phyloP scores from a whole-genome alignment of 1,140 invertebrate genomes.

The Euura saliciscinereae region DNA sequence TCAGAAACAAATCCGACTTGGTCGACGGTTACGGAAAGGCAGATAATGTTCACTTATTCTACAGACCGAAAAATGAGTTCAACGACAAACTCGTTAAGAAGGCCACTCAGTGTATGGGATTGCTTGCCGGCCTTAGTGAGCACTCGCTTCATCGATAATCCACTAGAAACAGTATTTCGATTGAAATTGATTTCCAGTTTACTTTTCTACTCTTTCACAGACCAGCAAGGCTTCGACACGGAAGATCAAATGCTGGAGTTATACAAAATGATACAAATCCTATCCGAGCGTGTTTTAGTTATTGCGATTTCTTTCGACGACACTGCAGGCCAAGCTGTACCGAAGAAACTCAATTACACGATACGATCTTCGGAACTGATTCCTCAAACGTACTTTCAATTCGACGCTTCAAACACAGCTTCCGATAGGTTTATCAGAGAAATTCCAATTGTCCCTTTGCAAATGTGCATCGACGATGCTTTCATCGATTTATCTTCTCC shows the following conservation, averaged over 20 bases:
- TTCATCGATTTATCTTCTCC: constrained; percentile 37
- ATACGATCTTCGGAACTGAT: constrained; percentile 40
- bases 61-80: constrained; percentile 39
- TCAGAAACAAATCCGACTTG: background rate
- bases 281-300: constrained; percentile 18
- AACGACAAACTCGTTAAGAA: constrained; percentile 36
- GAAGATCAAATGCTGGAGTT: constrained; percentile 45
- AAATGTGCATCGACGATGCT: constrained; percentile 47
- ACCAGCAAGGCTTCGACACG: constrained; percentile 38
- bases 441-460: constrained; percentile 42
- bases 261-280: constrained; percentile 35
- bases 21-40: background rate
- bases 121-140: no score
- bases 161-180: background rate
- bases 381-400: background rate
- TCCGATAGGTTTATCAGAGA: constrained; percentile 15
- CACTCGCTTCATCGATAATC: background rate
- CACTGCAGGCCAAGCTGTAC: constrained; percentile 26
- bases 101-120: constrained; percentile 34
- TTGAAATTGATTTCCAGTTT: constrained; percentile 13
- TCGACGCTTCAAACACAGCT: background rate
- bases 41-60: constrained; percentile 33
- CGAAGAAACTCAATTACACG: constrained; percentile 45
- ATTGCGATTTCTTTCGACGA: constrained; percentile 46
- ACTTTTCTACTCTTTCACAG: constrained; percentile 22